phyloP scores from a whole-genome alignment of 2,888 invertebrate genomes.

The Archips crataeganus region DNA sequence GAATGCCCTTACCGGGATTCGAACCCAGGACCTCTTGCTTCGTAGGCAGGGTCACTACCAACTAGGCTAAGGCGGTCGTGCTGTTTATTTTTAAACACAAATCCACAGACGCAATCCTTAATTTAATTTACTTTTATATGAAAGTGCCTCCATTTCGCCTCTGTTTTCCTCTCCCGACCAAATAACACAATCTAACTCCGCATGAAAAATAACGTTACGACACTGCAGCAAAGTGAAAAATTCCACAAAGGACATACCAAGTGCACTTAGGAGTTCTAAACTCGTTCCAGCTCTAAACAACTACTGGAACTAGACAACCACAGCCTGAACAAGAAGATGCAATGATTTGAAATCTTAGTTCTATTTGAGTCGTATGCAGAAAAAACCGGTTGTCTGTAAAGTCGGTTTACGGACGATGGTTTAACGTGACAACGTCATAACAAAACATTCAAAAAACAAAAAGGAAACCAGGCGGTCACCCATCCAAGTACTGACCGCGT shows the following conservation, averaged over 20 bases:
- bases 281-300: constrained; percentile 19
- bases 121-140: constrained; percentile 19
- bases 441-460: no score
- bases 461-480: no score
- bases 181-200: constrained; percentile 34
- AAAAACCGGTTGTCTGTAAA: no score
- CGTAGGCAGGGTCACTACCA: no score
- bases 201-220: constrained; percentile 36
- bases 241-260: constrained; percentile 25
- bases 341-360: background rate
- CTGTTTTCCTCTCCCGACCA: constrained; percentile 7
- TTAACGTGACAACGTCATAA: no score
- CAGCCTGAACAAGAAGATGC: background rate
- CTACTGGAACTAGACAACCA: background rate
- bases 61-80: no score
- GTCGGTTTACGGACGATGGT: no score
- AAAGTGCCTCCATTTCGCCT: constrained; percentile 9
- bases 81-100: background rate
- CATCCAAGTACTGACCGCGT: no score
- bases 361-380: no score
- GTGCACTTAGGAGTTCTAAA: constrained; percentile 38
- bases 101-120: background rate
- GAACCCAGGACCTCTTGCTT: no score
- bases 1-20: no score
- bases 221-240: constrained; percentile 34